A percentile compares a stretch with the other conserved stretches of the same genome.
These are phyloP conservation scores for Scaptomyza montana DNA, from an alignment of 1,140 invertebrate species.

Conservation along the genomic window DNA sequence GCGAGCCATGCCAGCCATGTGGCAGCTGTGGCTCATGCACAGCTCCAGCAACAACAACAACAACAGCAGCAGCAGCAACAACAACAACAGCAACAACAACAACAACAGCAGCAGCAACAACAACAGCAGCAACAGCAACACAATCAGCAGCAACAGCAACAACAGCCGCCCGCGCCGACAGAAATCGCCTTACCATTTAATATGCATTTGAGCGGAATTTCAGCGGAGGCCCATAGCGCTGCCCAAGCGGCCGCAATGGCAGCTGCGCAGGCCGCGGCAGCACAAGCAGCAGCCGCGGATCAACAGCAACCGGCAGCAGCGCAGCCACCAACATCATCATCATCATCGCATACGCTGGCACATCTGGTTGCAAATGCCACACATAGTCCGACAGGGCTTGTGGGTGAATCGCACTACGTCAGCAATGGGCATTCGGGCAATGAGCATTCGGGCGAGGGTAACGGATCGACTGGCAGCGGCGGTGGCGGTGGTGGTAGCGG, in stretches of 20 bases:
- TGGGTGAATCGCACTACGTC: constrained; percentile 59
- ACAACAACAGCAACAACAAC: constrained; percentile 63
- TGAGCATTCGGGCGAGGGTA: constrained; percentile 55
- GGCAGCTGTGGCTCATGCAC: constrained; percentile 53
- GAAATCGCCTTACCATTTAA: constrained; percentile 77
- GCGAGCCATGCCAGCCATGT: constrained; percentile 63
- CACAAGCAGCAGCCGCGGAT: constrained; percentile 79
- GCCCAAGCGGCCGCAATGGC: constrained; percentile 81
- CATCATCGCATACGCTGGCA: constrained; percentile 55
- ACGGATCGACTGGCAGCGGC: constrained; percentile 32
- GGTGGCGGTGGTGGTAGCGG: constrained; percentile 39
- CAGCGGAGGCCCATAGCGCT: constrained; percentile 74
- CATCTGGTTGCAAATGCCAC: constrained; percentile 68
- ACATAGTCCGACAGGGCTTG: constrained; percentile 66
- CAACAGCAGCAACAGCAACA: constrained; percentile 67
- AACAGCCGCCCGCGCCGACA: constrained; percentile 69
- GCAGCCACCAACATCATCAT: constrained; percentile 37
- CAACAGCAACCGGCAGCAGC: constrained; percentile 59
- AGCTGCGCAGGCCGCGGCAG: constrained; percentile 78
- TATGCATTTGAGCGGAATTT: constrained; percentile 74
- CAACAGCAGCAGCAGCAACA: constrained; percentile 67
- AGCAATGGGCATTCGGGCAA: constrained; percentile 66
- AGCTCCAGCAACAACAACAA: constrained; percentile 60
- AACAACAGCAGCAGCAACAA: constrained; percentile 64
- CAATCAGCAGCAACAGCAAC: constrained; percentile 60